Evolutionary conservation across 2,113 vertebrate genomes (phyloP).

Genomic region (Microcebus lehilahytsara): DNA sequence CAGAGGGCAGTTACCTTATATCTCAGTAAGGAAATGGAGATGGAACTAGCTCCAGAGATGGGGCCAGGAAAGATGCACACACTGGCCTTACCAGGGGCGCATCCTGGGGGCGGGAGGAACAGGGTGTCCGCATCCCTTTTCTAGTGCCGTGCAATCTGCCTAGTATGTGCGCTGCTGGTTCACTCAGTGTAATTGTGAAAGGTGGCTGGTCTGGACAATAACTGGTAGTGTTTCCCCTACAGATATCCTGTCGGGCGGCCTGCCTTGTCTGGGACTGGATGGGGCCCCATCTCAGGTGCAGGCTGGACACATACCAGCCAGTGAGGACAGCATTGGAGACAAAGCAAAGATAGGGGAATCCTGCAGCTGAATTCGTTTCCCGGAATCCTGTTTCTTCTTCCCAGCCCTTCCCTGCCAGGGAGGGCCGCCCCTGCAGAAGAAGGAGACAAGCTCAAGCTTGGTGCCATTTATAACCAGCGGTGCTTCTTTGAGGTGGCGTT

Average conservation of each 20-base stretch:
- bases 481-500: not conserved
- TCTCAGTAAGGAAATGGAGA: not conserved
- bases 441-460: not conserved
- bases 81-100: not conserved
- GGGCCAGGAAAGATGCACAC: fast-evolving
- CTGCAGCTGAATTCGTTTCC: not conserved
- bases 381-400: not conserved
- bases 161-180: no score
- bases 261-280: not conserved
- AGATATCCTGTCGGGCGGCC: no score
- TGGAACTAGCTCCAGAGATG: not conserved
- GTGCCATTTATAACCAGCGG: fast-evolving
- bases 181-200: not conserved
- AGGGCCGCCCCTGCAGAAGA: not conserved
- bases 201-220: fast-evolving
- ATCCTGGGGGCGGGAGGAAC: not conserved
- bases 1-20: not conserved
- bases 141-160: fast-evolving
- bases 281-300: not conserved
- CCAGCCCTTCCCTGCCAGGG: not conserved
- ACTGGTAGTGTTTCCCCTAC: no score
- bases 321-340: not conserved
- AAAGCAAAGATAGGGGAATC: no score
- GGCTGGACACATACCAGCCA: not conserved
- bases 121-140: not conserved